These are phyloP conservation scores for Stenolophus ochropezus DNA, from an alignment of 2,888 invertebrate species.

Conservation along the genomic window DNA sequence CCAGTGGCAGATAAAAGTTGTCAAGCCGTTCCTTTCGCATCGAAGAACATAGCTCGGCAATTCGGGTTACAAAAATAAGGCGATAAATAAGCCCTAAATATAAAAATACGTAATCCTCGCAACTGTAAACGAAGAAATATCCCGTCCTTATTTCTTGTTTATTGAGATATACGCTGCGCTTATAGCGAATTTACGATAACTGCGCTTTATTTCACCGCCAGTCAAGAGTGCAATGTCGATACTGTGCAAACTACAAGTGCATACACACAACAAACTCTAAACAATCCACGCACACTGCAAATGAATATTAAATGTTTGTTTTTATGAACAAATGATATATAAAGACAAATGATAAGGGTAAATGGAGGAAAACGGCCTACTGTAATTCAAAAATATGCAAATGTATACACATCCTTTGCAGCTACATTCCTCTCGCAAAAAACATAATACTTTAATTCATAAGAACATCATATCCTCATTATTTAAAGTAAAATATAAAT, in stretches of 20 bases:
- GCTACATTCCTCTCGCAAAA: too few species aligned
- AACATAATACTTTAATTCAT: too few species aligned
- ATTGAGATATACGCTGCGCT: neutral
- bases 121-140: neutral
- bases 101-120: neutral
- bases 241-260: neutral
- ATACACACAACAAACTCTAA: neutral
- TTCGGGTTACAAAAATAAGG: neutral
- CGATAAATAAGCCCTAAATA: neutral
- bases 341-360: neutral
- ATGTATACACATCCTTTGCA: too few species aligned
- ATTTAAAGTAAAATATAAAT: too few species aligned
- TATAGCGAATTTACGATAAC: neutral
- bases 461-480: too few species aligned
- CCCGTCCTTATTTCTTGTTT: neutral
- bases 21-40: neutral
- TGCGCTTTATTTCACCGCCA: neutral
- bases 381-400: neutral
- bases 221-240: neutral
- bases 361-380: neutral
- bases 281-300: neutral
- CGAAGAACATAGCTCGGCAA: neutral
- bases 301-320: neutral
- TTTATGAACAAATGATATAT: neutral
- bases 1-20: neutral